These are phyloP conservation scores for Stratiomys singularior DNA, from an alignment of 2,888 invertebrate genomes.

Conservation along the genomic window DNA sequence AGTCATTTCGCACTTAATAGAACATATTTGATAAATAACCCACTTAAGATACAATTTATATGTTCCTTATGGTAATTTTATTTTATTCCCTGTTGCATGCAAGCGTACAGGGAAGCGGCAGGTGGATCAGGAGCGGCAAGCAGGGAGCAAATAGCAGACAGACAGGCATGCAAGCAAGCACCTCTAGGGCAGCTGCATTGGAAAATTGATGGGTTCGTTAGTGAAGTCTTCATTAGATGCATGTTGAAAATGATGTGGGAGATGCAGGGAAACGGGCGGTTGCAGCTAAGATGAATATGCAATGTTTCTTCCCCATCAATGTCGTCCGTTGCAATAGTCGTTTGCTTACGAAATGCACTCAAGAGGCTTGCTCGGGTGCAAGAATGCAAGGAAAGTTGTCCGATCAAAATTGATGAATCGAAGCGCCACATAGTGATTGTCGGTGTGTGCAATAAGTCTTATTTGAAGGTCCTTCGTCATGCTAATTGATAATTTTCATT, in stretches of 20 bases:
- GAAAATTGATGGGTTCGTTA: slow-evolving; percentile 22
- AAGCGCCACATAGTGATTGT: not conserved
- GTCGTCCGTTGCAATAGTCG: no score
- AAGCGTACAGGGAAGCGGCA: no score
- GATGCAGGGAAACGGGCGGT: not conserved
- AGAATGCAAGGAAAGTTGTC: no score
- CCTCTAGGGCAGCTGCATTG: not conserved
- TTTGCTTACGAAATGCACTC: no score
- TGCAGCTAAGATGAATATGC: not conserved
- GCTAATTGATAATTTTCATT: slow-evolving; percentile 11
- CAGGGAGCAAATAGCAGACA: no score
- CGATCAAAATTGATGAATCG: no score
- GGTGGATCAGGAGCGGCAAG: no score
- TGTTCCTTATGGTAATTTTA: slow-evolving; percentile 10
- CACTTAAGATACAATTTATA: slow-evolving; percentile 27
- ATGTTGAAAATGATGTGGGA: not conserved
- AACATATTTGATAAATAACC: slow-evolving; percentile 13
- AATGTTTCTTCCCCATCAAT: no score
- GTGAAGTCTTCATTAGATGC: slow-evolving; percentile 3
- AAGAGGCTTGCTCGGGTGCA: no score
- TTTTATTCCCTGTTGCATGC: not conserved
- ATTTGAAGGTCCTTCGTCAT: not conserved
- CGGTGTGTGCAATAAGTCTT: not conserved
- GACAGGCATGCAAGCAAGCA: no score
- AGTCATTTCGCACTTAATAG: slow-evolving; percentile 5